Evolutionary conservation across 92 coral and sea anemone genomes (phyloP).

Genomic region (Pocillopora grandis): DNA sequence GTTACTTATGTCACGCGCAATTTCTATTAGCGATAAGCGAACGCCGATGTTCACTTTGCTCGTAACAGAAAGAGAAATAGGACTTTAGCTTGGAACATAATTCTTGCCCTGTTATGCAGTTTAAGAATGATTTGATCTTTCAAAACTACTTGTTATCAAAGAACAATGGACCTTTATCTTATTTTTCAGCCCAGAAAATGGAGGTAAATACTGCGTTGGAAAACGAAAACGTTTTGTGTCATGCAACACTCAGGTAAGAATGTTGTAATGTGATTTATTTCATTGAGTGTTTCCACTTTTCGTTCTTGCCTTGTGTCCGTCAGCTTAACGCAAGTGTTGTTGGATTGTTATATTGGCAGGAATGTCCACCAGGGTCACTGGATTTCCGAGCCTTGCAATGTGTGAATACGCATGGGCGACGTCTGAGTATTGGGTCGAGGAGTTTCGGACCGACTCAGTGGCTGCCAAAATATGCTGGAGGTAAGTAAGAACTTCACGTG

Average conservation of each 20-base stretch:
- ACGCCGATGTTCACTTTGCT: too few species aligned
- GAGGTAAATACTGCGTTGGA: slow-evolving; percentile 88
- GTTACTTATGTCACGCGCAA: slow-evolving; percentile 1
- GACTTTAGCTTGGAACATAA: too few species aligned
- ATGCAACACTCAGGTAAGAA: slow-evolving; percentile 74
- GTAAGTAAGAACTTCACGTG: slow-evolving; percentile 65
- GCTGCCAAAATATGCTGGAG: slow-evolving; percentile 78
- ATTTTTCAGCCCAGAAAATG: slow-evolving; percentile 77
- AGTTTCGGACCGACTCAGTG: slow-evolving; percentile 49
- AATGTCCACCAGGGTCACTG: slow-evolving; percentile 56
- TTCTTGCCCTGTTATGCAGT: too few species aligned
- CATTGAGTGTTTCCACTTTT: neutral
- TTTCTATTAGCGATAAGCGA: neutral
- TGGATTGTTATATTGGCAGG: slow-evolving; percentile 22
- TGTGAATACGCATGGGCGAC: slow-evolving; percentile 35
- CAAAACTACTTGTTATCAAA: neutral
- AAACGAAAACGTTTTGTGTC: slow-evolving; percentile 79
- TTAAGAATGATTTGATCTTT: neutral
- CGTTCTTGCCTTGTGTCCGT: neutral
- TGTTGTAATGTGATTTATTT: neutral
- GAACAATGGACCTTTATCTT: neutral
- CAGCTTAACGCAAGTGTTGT: too few species aligned
- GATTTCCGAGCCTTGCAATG: slow-evolving; percentile 80
- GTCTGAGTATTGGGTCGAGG: slow-evolving; percentile 17
- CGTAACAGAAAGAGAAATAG: too few species aligned